Base-by-base conservation (phyloP, 2,797 vertebrate species). In the Halcyon badia region DNA sequence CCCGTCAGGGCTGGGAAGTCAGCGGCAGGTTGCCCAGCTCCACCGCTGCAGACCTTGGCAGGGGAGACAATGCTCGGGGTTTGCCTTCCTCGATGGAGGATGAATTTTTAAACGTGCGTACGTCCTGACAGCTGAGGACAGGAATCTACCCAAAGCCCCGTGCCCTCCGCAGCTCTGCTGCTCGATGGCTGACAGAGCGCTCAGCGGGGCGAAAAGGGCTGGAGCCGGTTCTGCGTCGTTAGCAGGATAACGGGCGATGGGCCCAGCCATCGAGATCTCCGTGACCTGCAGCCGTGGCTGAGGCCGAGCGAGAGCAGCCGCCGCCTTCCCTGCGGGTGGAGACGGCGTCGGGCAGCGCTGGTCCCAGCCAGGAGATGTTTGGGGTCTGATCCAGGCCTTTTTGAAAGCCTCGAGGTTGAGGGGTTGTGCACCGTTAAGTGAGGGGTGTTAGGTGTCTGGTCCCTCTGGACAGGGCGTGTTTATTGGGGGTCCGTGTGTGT, bases 311-410 rank as follows among this genome's bases (percentile, higher is more conserved):
- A 65, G 18, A 76, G 2, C 70, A 51, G 72, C 79, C 5, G 4
- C 37, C 60, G 44, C 49, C 79, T 76, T 17, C 54, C 66, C n/a
- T 13, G 3, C 41, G n/a, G 42, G 5, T 77, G 60, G 68, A 78
- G 71, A 48, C 1, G 1, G 48, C 0, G 0, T 15, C 1, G 0
- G 42, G 37, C 42, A 66, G 66, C 0, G 0, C 52, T 0, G 0
- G 5, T 77, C n/a, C 48, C 14, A 4, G 31, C 5, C 3, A 37
- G 64, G 44, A 22, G 26, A 9, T 18, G 13, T 60, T 26, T 46
- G 51, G 46, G n/a, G 17, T 5, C 21, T 42, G 30, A 66, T 17
- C 25, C 56, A 41, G 17, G 9, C 48, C 19, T 83, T 83, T 37
- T n/a, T 46, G 39, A 56, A 66, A 1, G 65, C 41, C 48, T 73